Percentiles rank a stretch among this genome's conserved stretches.
Conservation (phyloP, 2,888 invertebrate species). For the Amiota communis region DNA sequence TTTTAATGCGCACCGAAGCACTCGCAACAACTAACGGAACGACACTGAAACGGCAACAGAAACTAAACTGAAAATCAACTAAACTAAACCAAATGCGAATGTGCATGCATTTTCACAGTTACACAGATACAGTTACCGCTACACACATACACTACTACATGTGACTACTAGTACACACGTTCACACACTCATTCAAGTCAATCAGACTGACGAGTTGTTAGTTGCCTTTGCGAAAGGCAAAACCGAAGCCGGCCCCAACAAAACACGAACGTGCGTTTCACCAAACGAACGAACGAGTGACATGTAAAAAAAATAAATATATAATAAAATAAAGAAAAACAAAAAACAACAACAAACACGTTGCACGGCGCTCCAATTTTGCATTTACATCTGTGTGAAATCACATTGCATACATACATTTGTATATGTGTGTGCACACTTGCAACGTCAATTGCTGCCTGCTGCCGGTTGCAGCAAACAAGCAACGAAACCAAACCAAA, state of each 20-base stretch:
- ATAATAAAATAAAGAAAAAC: constrained; percentile 18
- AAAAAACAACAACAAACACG: constrained; percentile 12
- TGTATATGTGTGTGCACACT: not conserved
- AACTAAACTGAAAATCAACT: not conserved
- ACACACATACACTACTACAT: constrained; percentile 24
- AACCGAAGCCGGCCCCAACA: constrained; percentile 29
- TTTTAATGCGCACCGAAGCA: constrained; percentile 61
- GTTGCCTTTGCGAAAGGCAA: constrained; percentile 35
- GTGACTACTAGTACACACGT: too few species aligned
- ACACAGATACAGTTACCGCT: constrained; percentile 28
- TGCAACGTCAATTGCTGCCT: not conserved
- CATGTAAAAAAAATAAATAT: constrained; percentile 33
- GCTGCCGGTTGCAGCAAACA: not conserved
- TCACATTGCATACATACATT: not conserved
- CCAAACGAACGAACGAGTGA: not conserved
- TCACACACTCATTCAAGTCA: constrained; percentile 47
- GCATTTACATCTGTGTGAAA: not conserved
- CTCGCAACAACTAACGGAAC: constrained; percentile 72
- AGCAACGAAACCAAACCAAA: too few species aligned
- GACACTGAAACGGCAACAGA: too few species aligned
- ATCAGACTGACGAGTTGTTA: constrained; percentile 38
- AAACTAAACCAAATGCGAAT: not conserved
- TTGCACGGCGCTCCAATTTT: not conserved
- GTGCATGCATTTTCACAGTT: too few species aligned
- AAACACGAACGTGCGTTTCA: constrained; percentile 41